Evolutionary conservation across 2,113 vertebrate genomes (phyloP), one percentile per base, ranked within the genome.

Genomic region (Corydoras maculifer): DNA sequence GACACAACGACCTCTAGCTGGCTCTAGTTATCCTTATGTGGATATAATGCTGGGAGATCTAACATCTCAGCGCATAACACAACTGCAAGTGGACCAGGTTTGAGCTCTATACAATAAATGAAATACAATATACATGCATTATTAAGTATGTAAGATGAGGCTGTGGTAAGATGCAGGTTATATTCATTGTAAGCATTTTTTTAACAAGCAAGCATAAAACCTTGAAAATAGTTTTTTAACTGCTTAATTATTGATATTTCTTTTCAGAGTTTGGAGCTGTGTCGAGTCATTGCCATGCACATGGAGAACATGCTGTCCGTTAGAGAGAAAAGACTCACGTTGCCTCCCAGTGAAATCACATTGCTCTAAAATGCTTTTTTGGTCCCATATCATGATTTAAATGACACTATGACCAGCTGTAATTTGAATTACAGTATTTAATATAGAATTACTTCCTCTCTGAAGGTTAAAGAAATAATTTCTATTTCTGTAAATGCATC

Each of bases 261-360:
- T 50, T 65, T 30, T 0, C 84, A 98, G 96, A 93, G 94, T 54
- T 84, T 98, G 87, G 95, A 98, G 85, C 84, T 98, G 70, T 98
- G 96, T 76, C 88, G 94, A 0, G 94, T 97, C 68, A 90, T 98
- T 55, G 96, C 94, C 0, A 92, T 91, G 68, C 94, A 98, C 62
- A 87, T 98, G 91, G 97, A 99, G 77, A 93, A 86, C 84, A 83
- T 98, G 83, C 80, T 99, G 69, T 90, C 89, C 0, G 90, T 92
- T 15, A 88, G 92, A 13, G 95, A 99, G 84, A 97, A 97, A 85
- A 90, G 92, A 77, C 90, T 94, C 13, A 97, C 95, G 0, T 86
- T 99, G 75, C 96, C 97, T 2, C 95, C 97, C 48, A 98, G 97
- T 0, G 96, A 98, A 88, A 98, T 99, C 78, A 98, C 96, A 0